Conservation (phyloP, 92 coral and sea anemone species). For the Paramuricea clavata region DNA sequence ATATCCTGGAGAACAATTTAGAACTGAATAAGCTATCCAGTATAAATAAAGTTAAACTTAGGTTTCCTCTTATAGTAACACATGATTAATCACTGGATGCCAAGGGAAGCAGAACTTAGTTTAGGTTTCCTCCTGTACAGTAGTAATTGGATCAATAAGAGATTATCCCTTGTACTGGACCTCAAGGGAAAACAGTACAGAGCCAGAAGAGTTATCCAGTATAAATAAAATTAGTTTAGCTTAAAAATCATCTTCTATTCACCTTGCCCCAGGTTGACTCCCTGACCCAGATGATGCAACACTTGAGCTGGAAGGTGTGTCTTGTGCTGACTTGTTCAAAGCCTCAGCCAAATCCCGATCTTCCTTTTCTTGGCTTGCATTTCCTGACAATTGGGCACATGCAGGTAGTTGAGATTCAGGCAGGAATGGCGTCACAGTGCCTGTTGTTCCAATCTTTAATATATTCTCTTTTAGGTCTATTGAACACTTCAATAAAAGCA, state of each 20-base stretch:
- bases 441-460: conserved; percentile 94
- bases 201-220: no score
- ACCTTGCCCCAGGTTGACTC: not conserved
- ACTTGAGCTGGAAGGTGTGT: conserved; percentile 35
- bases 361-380: conserved; percentile 75
- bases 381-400: conserved; percentile 86
- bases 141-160: no score
- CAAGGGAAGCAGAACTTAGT: no score
- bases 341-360: conserved; percentile 94
- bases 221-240: not conserved
- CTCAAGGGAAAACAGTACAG: no score
- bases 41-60: no score
- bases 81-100: no score
- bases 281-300: not conserved
- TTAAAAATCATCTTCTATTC: not conserved
- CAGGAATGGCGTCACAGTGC: conserved; percentile 88
- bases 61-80: no score
- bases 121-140: no score
- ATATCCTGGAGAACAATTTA: no score
- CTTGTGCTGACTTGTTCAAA: conserved; percentile 79
- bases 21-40: no score
- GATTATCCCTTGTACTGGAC: no score
- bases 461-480: conserved; percentile 90
- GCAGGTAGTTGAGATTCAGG: conserved; percentile 89
- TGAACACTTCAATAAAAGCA: conserved; percentile 76